phyloP scores from a whole-genome alignment of 2,113 vertebrate species.

The Brachionichthys hirsutus region DNA sequence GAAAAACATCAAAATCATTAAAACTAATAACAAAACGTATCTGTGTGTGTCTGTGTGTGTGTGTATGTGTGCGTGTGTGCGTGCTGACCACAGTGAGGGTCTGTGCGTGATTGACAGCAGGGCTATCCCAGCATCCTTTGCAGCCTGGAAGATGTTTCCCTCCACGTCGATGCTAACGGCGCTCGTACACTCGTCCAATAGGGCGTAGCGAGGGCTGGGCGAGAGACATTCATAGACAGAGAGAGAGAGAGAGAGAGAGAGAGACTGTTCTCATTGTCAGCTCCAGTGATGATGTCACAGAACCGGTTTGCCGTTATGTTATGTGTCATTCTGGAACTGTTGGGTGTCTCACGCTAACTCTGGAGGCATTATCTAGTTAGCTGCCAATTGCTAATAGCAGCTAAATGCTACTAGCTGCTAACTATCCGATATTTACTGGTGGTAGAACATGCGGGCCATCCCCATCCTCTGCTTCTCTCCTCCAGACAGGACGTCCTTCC shows the following conservation, averaged over 20 bases:
- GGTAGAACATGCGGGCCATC: slow-evolving; percentile 99
- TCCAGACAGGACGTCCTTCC: slow-evolving; percentile 96
- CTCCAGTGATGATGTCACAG: too few relatives aligned
- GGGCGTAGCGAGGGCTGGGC: slow-evolving; percentile 89
- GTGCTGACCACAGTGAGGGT: slow-evolving; percentile 93
- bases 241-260: background rate
- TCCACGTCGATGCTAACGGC: slow-evolving; percentile 98
- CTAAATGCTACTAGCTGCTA: too few relatives aligned
- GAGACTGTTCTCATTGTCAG: background rate
- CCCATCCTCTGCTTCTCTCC: slow-evolving; percentile 99
- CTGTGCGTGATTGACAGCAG: slow-evolving; percentile 96
- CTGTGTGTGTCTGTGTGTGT: slow-evolving; percentile 2
- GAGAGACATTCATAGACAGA: slow-evolving; percentile 28
- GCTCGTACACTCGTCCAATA: slow-evolving; percentile 95
- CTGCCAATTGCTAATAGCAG: too few relatives aligned
- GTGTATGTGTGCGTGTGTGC: slow-evolving; percentile 23
- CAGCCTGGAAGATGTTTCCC: slow-evolving; percentile 96
- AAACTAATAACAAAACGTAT: too few relatives aligned
- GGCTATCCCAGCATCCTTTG: slow-evolving; percentile 92
- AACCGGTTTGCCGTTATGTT: too few relatives aligned
- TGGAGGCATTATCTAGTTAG: too few relatives aligned
- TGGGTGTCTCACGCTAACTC: too few relatives aligned
- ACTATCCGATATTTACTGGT: slow-evolving; percentile 77
- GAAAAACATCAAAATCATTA: too few relatives aligned
- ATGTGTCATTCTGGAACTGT: too few relatives aligned